Percentiles rank a stretch among this genome's conserved stretches.
Conservation (phyloP, 2,888 invertebrate species). For the Lomographa bimaculata region DNA sequence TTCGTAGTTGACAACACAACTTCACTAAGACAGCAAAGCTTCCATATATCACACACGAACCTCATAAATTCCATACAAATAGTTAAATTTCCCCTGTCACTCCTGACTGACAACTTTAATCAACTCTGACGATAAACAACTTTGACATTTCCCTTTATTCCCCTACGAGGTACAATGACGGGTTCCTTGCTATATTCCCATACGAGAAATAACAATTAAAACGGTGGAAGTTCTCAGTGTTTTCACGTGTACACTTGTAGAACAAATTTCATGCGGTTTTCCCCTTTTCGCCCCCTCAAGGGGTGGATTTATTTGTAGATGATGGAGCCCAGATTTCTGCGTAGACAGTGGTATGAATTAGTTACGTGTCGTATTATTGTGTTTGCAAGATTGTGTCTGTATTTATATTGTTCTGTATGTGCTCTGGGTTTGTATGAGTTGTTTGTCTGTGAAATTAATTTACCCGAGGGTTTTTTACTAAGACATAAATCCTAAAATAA, state of each 20-base stretch:
- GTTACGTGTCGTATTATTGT: constrained; percentile 16
- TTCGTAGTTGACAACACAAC: too few relatives aligned
- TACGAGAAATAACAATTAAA: constrained; percentile 33
- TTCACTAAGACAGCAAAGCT: too few relatives aligned
- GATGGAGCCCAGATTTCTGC: constrained; percentile 61
- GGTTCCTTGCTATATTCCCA: constrained; percentile 18
- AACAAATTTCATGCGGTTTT: constrained; percentile 33
- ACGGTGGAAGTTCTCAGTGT: constrained; percentile 25
- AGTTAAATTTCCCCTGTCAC: constrained; percentile 19
- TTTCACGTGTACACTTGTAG: constrained; percentile 32
- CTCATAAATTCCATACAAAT: constrained; percentile 10
- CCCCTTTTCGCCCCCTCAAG: constrained; percentile 7
- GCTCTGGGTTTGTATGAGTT: too few relatives aligned
- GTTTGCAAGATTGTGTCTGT: constrained; percentile 14
- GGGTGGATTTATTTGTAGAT: constrained; percentile 50
- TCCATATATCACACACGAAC: too few relatives aligned
- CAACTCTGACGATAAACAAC: constrained; percentile 26
- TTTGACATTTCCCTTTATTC: constrained; percentile 19
- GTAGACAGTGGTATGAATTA: constrained; percentile 21
- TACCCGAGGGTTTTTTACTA: too few relatives aligned
- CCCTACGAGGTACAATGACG: constrained; percentile 10
- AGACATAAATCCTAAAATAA: too few relatives aligned
- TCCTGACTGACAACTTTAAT: constrained; percentile 26
- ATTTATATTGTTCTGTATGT: background rate
- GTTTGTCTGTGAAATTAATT: too few relatives aligned